Evolutionary conservation across 2,797 vertebrate genomes (phyloP), one percentile per base, ranked within the genome.

Genomic region (Rhinichthys osculus): DNA sequence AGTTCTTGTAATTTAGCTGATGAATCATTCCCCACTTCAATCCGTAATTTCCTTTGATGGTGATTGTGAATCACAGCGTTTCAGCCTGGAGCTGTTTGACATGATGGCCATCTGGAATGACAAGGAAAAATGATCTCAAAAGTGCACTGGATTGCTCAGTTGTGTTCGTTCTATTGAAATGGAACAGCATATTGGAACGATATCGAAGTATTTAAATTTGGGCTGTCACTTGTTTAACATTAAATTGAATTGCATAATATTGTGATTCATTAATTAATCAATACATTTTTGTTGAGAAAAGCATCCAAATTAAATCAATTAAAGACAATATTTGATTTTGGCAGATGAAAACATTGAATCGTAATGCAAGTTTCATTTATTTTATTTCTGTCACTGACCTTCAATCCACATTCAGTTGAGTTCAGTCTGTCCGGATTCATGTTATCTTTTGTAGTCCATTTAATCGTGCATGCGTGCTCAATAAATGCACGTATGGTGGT

Each of bases 11-110:
- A 74, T 78, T 82, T 6, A 71, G 59, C 27, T 70, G 78, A 64
- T 80, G 70, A 85, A 50, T 85, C 40, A 77, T 88, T 77, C 62
- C 42, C 40, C 52, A 42, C 17, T 83, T 83, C 50, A 38, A 21
- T 64, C 69, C 23, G 72, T 72, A 62, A 78, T 82, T 62, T 47
- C 23, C 35, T 66, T 76, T 17, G 35, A 62, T 52, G 67, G 54
- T 72, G 27, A 85, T 82, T 85, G 57, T 82, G 69, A 89, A 80
- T 81, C 71, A 85, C 50, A 81, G 59, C 27, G 17, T 78, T 64
- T 74, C 67, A 84, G 79, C 44, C 74, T 79, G 83, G 81, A 86
- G 82, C 73, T 70, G 40, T 81, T 62, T 78, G 71, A 85, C 52
- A 50, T 47, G 30, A 79, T 27, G 67, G 57, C 83, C 76, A 72